These are phyloP conservation scores for Theristicus caerulescens DNA, from an alignment of 2,113 vertebrate species.

Conservation along the genomic window DNA sequence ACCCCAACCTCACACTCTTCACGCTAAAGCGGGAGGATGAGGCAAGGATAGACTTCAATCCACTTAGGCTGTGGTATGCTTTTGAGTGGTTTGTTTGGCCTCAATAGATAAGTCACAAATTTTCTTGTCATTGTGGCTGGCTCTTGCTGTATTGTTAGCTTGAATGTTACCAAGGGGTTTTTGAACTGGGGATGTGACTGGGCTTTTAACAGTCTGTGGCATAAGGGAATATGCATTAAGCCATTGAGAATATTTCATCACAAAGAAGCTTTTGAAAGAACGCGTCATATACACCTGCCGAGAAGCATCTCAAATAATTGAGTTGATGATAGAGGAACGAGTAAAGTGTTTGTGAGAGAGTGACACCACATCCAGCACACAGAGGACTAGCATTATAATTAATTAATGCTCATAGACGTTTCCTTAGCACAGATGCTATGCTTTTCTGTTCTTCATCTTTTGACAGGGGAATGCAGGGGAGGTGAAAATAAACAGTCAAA, in stretches of 20 bases:
- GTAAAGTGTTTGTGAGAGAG: constrained; percentile 13
- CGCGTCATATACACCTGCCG: neutral
- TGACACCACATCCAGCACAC: neutral
- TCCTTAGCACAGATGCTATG: constrained; percentile 5
- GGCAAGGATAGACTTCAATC: neutral
- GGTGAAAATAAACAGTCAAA: constrained; percentile 21
- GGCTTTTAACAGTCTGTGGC: neutral
- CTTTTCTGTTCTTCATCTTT: constrained; percentile 3
- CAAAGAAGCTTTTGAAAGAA: constrained; percentile 32
- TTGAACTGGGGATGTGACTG: neutral
- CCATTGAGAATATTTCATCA: constrained; percentile 27
- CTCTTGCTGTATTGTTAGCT: neutral
- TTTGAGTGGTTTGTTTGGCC: neutral
- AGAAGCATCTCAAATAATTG: constrained; percentile 35
- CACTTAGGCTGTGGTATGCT: neutral
- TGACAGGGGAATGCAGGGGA: neutral
- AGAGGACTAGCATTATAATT: constrained; percentile 14
- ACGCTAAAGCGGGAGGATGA: neutral
- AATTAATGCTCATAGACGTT: constrained; percentile 39
- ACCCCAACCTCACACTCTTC: neutral
- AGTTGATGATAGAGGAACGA: neutral
- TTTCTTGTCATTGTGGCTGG: neutral
- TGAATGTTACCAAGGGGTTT: neutral
- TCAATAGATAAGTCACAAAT: neutral
- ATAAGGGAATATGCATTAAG: neutral